A percentile compares a stretch with the other conserved stretches of the same genome.
Evolutionary conservation across 2,797 vertebrate species (phyloP).

Genomic region (Phrynocephalus forsythii): DNA sequence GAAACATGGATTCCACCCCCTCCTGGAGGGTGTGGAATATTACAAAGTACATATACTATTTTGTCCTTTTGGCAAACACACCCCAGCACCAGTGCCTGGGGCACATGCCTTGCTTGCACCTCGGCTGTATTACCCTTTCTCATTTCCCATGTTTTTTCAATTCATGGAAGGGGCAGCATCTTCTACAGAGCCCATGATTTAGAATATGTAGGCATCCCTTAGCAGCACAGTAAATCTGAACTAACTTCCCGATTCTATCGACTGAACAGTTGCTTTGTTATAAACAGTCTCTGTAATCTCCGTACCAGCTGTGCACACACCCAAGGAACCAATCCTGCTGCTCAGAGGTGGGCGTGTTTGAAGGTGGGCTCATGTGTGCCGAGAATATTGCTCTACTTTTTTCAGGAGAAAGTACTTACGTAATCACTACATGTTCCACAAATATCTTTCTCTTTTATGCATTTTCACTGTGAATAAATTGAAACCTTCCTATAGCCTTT

Average conservation of each 20-base stretch:
- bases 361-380: not conserved
- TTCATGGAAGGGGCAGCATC: not conserved
- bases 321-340: not conserved
- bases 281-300: not conserved
- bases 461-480: not conserved
- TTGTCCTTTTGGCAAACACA: too few species aligned
- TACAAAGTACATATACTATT: too few species aligned
- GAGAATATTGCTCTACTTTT: not conserved
- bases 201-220: not conserved
- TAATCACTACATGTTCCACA: not conserved
- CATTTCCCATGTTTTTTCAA: not conserved
- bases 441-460: not conserved
- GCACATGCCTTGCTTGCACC: too few species aligned
- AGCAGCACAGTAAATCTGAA: not conserved
- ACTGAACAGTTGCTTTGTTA: conserved; percentile 2
- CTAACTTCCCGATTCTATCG: not conserved
- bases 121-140: too few species aligned
- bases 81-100: too few species aligned
- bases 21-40: too few species aligned
- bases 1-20: too few species aligned
- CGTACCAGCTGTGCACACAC: not conserved
- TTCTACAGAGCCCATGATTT: not conserved
- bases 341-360: not conserved
- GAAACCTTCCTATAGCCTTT: not conserved
- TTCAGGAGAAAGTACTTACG: too few species aligned